These are phyloP conservation scores for Pachymerium ferrugineum DNA, from an alignment of 2,888 invertebrate genomes.

Conservation along the genomic window DNA sequence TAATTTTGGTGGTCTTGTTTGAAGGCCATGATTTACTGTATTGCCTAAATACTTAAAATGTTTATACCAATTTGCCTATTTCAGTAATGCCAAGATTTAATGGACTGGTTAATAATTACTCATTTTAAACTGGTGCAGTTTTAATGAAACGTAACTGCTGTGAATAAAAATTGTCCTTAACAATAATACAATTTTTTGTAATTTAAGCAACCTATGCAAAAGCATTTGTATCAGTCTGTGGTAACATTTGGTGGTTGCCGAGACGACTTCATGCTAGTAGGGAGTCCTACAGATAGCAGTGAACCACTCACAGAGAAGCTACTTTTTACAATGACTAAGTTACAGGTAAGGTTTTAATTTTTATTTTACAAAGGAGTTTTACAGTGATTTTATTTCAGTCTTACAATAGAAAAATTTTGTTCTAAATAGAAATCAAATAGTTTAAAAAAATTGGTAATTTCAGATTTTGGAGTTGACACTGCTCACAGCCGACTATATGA, in stretches of 20 bases:
- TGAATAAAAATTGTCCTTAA: not conserved
- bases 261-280: conserved; percentile 95
- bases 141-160: no score
- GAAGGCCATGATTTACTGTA: no score
- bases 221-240: conserved; percentile 81
- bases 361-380: not conserved
- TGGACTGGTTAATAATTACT: no score
- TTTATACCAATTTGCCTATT: no score
- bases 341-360: conserved; percentile 59
- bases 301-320: conserved; percentile 62
- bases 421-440: not conserved
- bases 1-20: no score
- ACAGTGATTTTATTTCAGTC: no score
- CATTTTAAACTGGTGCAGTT: no score
- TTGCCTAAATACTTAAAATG: no score
- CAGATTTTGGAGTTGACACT: conserved; percentile 84
- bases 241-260: conserved; percentile 93
- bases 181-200: not conserved
- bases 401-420: no score
- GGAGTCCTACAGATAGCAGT: conserved; percentile 67
- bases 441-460: not conserved
- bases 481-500: conserved; percentile 90
- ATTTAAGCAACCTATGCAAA: conserved; percentile 53
- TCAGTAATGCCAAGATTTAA: no score
- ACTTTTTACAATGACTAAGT: conserved; percentile 83